Evolutionary conservation across 2,888 invertebrate species (phyloP).

Genomic region (Drosophila ochracea): DNA sequence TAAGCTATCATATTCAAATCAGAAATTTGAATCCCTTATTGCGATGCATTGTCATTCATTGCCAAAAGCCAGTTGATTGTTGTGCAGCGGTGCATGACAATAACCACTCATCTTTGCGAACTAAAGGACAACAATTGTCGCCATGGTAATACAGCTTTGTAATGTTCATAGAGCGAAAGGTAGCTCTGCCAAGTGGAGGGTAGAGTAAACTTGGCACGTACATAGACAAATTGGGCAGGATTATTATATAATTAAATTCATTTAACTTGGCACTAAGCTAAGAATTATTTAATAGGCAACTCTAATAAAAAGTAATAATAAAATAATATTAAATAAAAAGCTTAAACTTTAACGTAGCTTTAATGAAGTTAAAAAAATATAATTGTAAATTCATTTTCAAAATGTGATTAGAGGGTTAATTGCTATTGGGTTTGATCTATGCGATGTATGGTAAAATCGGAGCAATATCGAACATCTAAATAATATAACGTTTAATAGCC

Average conservation of each 20-base stretch:
- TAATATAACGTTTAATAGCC: slow-evolving; percentile 23
- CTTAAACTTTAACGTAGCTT: background rate
- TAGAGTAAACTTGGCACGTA: background rate
- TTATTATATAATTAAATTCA: background rate
- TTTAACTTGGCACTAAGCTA: background rate
- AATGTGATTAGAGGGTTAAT: background rate
- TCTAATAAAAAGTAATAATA: background rate
- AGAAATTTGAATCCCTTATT: background rate
- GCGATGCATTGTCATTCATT: background rate
- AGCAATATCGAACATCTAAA: slow-evolving; percentile 21
- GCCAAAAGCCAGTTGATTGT: background rate
- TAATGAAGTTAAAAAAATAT: background rate
- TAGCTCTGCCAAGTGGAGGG: background rate
- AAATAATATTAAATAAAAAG: background rate
- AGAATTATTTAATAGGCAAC: background rate
- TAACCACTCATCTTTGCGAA: background rate
- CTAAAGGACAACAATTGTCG: background rate
- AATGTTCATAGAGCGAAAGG: background rate
- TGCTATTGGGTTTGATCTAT: background rate
- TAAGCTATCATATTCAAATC: background rate
- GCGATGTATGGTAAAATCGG: background rate
- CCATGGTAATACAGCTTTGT: background rate
- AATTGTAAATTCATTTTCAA: background rate
- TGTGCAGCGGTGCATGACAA: background rate
- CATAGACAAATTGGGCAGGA: background rate